Percentiles rank a stretch among this genome's conserved stretches.
phyloP scores from a whole-genome alignment of 2,888 invertebrate genomes.

The Eupithecia insigniata region DNA sequence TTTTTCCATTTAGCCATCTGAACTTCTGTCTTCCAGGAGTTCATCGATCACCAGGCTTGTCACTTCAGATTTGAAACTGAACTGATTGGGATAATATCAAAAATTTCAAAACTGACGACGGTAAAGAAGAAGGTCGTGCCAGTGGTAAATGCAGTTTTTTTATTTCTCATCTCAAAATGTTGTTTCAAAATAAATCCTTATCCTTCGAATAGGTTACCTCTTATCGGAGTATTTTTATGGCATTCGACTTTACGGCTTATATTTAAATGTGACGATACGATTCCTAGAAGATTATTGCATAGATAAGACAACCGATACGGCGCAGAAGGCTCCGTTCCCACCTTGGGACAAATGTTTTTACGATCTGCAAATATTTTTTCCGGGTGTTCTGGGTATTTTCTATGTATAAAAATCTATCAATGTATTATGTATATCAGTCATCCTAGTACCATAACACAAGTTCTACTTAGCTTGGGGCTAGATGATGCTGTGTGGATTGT shows the following conservation, averaged over 20 bases:
- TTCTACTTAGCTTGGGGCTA: too few species aligned
- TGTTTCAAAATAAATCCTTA: constrained; percentile 7
- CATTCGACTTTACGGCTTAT: neutral
- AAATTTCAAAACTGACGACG: neutral
- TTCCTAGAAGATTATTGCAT: neutral
- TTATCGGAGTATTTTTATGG: constrained; percentile 16
- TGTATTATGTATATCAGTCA: too few species aligned
- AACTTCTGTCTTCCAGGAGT: neutral
- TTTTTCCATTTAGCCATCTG: neutral
- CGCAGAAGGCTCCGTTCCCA: too few species aligned
- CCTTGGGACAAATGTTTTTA: too few species aligned
- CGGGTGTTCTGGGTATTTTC: too few species aligned
- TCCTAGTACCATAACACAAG: too few species aligned
- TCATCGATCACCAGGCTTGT: neutral
- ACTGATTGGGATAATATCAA: neutral
- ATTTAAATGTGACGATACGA: constrained; percentile 14
- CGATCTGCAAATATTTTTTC: too few species aligned
- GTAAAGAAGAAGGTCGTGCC: neutral
- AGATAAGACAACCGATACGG: too few species aligned
- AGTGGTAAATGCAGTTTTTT: neutral
- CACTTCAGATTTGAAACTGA: neutral
- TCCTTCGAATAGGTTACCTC: neutral
- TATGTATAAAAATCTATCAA: too few species aligned
- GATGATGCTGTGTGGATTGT: too few species aligned
- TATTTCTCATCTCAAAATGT: neutral